Conservation (phyloP, 2,888 invertebrate species). For the Sinotaia quadrata region DNA sequence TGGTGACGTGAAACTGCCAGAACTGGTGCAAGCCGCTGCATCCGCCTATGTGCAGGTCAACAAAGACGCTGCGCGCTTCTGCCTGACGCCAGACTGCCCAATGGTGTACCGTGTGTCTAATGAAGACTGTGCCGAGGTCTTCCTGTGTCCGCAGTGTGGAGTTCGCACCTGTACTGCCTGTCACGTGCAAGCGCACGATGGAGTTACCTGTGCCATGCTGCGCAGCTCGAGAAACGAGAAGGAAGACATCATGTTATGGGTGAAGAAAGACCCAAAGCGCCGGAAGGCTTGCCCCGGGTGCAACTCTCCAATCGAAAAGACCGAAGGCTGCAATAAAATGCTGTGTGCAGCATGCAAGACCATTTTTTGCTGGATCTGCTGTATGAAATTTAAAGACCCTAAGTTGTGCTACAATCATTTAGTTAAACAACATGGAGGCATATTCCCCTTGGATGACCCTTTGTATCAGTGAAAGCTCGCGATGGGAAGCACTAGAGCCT, state of each 20-base stretch:
- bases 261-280: conserved; percentile 42
- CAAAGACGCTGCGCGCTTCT: conserved; percentile 47
- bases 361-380: conserved; percentile 65
- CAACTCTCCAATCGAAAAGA: conserved; percentile 54
- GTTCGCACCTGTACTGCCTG: conserved; percentile 57
- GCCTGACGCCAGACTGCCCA: conserved; percentile 62
- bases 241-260: conserved; percentile 46
- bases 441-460: too few relatives aligned
- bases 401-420: conserved; percentile 58
- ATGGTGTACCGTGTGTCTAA: conserved; percentile 54
- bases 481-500: too few relatives aligned
- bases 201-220: conserved; percentile 56
- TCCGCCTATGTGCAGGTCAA: conserved; percentile 46
- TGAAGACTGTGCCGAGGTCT: conserved; percentile 34
- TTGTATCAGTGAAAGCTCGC: too few relatives aligned
- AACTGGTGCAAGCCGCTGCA: conserved; percentile 37
- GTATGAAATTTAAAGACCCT: conserved; percentile 36
- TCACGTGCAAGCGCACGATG: conserved; percentile 56
- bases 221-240: conserved; percentile 40
- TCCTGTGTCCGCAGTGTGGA: conserved; percentile 50
- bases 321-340: conserved; percentile 63
- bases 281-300: conserved; percentile 62
- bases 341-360: conserved; percentile 50
- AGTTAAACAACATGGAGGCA: conserved; percentile 37
- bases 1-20: conserved; percentile 13